These are phyloP conservation scores for Caenorhabditis brenneri DNA, from an alignment of 1,140 invertebrate genomes.

Conservation along the genomic window DNA sequence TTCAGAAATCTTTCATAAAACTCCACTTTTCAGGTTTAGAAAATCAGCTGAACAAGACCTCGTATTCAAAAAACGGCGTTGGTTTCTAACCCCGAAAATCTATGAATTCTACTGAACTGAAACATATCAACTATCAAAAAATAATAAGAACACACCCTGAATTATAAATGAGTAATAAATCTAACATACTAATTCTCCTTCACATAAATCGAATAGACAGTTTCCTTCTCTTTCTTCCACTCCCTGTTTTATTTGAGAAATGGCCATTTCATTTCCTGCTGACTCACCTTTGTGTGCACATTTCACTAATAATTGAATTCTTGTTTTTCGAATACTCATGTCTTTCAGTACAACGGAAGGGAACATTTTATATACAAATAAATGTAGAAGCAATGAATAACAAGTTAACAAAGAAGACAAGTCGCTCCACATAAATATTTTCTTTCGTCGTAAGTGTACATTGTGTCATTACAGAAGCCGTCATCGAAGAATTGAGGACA, in stretches of 20 bases:
- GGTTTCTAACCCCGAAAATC: no score
- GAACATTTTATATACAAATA: conserved; percentile 39
- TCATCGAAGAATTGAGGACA: conserved; percentile 47
- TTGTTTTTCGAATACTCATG: conserved; percentile 18
- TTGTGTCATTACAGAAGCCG: conserved; percentile 50
- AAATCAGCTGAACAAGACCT: no score
- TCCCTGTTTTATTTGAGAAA: conserved; percentile 5
- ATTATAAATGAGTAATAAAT: no score
- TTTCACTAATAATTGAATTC: conserved; percentile 15
- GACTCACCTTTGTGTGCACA: conserved; percentile 18
- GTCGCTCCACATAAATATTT: conserved; percentile 50
- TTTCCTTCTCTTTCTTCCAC: neutral
- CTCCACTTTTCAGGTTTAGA: no score
- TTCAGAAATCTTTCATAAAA: no score
- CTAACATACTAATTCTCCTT: neutral
- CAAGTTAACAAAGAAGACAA: conserved; percentile 40
- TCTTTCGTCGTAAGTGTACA: conserved; percentile 45
- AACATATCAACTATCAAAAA: no score
- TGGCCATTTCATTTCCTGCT: neutral
- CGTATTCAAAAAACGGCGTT: no score
- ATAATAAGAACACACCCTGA: no score
- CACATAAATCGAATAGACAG: neutral
- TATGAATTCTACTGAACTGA: no score
- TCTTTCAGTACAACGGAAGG: neutral
- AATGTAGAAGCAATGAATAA: neutral